Conservation (phyloP, 2,797 vertebrate genomes). For the Characodon lateralis region DNA sequence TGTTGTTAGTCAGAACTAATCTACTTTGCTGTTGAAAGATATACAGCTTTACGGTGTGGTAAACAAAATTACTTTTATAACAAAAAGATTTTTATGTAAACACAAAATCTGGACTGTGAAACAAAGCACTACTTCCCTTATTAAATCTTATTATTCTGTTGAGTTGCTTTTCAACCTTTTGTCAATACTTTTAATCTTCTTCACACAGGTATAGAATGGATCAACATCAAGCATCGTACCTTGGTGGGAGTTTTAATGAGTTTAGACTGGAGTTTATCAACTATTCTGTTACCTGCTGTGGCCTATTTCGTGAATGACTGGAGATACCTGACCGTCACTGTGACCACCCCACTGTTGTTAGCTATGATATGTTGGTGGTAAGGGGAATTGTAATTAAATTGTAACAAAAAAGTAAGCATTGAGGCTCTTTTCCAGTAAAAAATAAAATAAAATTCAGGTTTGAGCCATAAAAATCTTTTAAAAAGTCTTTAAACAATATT, state of each 20-base stretch:
- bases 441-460: not conserved
- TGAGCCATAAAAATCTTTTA: not conserved
- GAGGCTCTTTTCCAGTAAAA: not conserved
- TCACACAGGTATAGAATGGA: slow-evolving; percentile 74
- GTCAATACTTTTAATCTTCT: not conserved
- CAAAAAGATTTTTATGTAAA: not conserved
- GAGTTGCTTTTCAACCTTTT: not conserved
- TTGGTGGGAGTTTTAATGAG: slow-evolving; percentile 58
- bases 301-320: slow-evolving; percentile 77
- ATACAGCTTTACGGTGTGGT: not conserved
- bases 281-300: slow-evolving; percentile 55
- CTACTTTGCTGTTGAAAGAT: too few relatives aligned
- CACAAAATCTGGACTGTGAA: not conserved
- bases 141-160: not conserved
- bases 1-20: too few relatives aligned
- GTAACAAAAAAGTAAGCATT: not conserved
- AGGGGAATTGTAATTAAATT: slow-evolving; percentile 51
- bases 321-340: slow-evolving; percentile 61
- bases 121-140: not conserved
- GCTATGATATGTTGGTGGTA: slow-evolving; percentile 84
- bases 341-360: slow-evolving; percentile 79
- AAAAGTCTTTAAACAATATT: not conserved
- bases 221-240: slow-evolving; percentile 63
- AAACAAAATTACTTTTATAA: not conserved
- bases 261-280: slow-evolving; percentile 65